Evolutionary conservation across 1,140 invertebrate species (phyloP), one percentile per base, ranked within the genome.

Genomic region (Lepidurus arcticus): DNA sequence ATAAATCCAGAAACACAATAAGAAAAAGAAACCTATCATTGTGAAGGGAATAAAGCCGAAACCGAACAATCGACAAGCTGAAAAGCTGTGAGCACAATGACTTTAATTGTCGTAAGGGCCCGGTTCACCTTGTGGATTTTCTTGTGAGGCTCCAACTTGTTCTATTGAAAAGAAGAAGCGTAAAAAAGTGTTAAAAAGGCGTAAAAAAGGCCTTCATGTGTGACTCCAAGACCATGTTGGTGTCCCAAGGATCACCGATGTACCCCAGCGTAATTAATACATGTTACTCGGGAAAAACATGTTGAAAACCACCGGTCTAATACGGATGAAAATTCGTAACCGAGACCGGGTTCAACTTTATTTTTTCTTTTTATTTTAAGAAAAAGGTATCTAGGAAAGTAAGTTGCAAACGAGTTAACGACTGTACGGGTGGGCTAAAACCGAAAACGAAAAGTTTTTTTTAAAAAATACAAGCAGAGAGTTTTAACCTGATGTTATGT

Each of bases 11-110:
- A 34, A 34, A 34, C 26, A 34, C 4, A 34, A n/a, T 65, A 7
- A 11, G 21, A 65, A 65, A 65, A 65, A 65, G 45, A 7, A 65
- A 65, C 4, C 13, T n/a, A 16, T 65, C 53, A 21, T 13, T 65
- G 13, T 21, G 53, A 65, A 65, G 53, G 53, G 34, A 3, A 34
- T 34, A 34, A 65, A 13, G 53, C 53, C 6, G 13, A 21, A 34
- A 34, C 34, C 53, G 21, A 21, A 65, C 53, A 65, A 65, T 65
- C 53, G 6, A 65, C 53, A n/a, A 65, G 53, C 34, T 65, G 16
- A 65, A 65, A 65, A 65, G 53, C 53, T 65, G 53, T 65, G 53
- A 65, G 53, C 53, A 65, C 53, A 65, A 65, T 65, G 53, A 65
- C 53, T 65, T 65, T 65, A 65, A 65, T 65, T 65, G 53, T 65